These are phyloP conservation scores for Dipodomys merriami DNA, from an alignment of 2,113 vertebrate genomes.

Conservation along the genomic window DNA sequence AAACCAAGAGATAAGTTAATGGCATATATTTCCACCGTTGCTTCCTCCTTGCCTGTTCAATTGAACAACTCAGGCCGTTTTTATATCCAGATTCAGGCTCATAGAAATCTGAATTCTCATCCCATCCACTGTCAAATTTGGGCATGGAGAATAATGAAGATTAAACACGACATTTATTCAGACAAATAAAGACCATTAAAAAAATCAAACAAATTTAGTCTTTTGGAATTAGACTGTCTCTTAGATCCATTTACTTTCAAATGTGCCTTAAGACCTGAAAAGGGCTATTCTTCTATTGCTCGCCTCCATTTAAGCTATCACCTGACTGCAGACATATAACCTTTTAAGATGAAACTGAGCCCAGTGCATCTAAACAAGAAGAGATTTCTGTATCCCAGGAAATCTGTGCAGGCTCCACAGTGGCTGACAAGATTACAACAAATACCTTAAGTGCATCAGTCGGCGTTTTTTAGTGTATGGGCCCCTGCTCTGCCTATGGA, in stretches of 20 bases:
- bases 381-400: slow-evolving; percentile 81
- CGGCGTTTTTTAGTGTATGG: slow-evolving; percentile 78
- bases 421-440: slow-evolving; percentile 85
- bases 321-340: slow-evolving; percentile 55
- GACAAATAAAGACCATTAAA: slow-evolving; percentile 44
- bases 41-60: background rate
- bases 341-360: slow-evolving; percentile 73
- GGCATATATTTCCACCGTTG: background rate
- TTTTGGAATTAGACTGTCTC: slow-evolving; percentile 29
- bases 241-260: slow-evolving; percentile 62
- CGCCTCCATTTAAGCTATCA: slow-evolving; percentile 3
- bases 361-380: slow-evolving; percentile 69
- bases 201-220: background rate
- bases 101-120: background rate
- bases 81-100: background rate
- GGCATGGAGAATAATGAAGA: slow-evolving; percentile 1
- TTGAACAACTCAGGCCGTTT: background rate
- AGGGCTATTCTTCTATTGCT: slow-evolving; percentile 2
- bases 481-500: slow-evolving; percentile 82
- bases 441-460: slow-evolving; percentile 84
- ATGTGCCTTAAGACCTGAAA: slow-evolving; percentile 12
- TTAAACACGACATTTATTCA: slow-evolving; percentile 27
- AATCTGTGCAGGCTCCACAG: slow-evolving; percentile 83
- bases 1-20: background rate
- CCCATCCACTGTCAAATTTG: slow-evolving; percentile 19